These are phyloP conservation scores for Pimpla rufipes DNA, from an alignment of 2,888 invertebrate species.

Conservation along the genomic window DNA sequence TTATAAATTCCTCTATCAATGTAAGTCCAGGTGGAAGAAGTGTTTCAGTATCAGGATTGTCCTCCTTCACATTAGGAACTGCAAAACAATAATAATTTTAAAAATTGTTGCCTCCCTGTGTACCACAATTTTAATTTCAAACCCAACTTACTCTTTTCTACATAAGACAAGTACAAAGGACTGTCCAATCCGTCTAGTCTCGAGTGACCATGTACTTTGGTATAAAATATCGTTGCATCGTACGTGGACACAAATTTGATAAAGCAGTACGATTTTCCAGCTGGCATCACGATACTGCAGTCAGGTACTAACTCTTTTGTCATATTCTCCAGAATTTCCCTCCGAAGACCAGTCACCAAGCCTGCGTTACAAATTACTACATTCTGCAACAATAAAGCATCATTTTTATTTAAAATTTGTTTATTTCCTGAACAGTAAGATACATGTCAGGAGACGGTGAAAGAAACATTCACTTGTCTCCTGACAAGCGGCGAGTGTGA, in stretches of 20 bases:
- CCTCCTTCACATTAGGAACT: not conserved
- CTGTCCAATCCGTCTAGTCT: slow-evolving; percentile 87
- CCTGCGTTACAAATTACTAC: slow-evolving; percentile 95
- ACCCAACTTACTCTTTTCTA: slow-evolving; percentile 87
- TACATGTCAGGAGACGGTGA: too few relatives aligned
- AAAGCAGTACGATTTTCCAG: slow-evolving; percentile 94
- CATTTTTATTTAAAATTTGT: not conserved
- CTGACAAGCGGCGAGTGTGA: not conserved
- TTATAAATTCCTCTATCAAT: slow-evolving; percentile 91
- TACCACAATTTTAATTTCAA: slow-evolving; percentile 22
- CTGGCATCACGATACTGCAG: slow-evolving; percentile 89
- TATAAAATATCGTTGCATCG: slow-evolving; percentile 87
- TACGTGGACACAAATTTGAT: slow-evolving; percentile 87
- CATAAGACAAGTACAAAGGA: slow-evolving; percentile 89
- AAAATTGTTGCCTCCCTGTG: not conserved
- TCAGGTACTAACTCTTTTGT: slow-evolving; percentile 87
- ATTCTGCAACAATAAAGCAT: slow-evolving; percentile 87
- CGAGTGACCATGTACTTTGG: slow-evolving; percentile 88
- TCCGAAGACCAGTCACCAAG: slow-evolving; percentile 91
- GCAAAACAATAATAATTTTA: not conserved
- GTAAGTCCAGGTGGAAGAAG: slow-evolving; percentile 90
- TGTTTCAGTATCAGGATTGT: slow-evolving; percentile 70
- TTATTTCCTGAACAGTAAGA: too few relatives aligned
- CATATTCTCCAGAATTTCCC: slow-evolving; percentile 88
- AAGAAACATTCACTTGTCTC: too few relatives aligned